These are phyloP conservation scores for Phocoena sinus DNA, from an alignment of 2,113 vertebrate species.

Conservation along the genomic window DNA sequence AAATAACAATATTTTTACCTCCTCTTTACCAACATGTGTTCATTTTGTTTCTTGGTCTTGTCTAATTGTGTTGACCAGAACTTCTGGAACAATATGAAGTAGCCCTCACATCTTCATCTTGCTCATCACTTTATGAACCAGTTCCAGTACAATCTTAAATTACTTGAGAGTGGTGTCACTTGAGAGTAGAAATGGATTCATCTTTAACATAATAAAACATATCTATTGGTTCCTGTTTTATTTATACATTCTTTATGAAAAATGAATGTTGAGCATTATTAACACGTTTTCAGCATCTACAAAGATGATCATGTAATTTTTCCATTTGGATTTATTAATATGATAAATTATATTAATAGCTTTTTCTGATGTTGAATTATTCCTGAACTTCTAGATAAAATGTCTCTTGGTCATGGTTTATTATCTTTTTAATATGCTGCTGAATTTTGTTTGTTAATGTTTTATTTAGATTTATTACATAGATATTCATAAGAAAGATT, in stretches of 20 bases:
- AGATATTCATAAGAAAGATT: neutral
- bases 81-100: neutral
- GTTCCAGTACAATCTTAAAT: neutral
- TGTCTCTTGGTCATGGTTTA: neutral
- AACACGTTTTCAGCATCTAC: neutral
- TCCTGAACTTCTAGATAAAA: neutral
- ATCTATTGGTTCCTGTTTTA: neutral
- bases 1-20: neutral
- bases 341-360: neutral
- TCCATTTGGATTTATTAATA: slow-evolving; percentile 4
- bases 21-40: neutral
- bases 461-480: slow-evolving; percentile 35
- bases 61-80: neutral
- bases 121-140: neutral
- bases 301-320: slow-evolving; percentile 6
- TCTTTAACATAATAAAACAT: neutral
- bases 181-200: neutral
- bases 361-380: slow-evolving; percentile 9
- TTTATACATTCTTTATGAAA: neutral
- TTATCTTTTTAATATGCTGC: slow-evolving; percentile 21
- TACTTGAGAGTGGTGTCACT: neutral
- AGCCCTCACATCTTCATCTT: neutral
- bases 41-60: neutral
- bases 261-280: neutral
- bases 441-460: slow-evolving; percentile 3